Evolutionary conservation across 2,113 vertebrate genomes (phyloP), one percentile per base, ranked within the genome.

Genomic region (Dolichotis patagonum): DNA sequence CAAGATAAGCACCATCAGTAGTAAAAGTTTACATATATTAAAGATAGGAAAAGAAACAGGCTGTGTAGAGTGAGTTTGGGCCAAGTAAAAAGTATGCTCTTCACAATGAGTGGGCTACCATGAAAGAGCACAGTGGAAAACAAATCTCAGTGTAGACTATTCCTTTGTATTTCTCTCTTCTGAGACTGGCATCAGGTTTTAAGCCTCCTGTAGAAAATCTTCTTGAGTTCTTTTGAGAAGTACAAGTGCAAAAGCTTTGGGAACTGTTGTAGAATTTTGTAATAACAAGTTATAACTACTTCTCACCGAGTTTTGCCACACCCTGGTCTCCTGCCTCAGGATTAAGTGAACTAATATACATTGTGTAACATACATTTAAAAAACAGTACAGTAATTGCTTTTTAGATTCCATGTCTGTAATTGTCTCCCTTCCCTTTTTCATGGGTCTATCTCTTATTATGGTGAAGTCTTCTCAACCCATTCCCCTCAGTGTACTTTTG

Each of bases 271-370:
- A 77, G 41, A 77, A 28, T 77, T 77, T 28, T 77, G 24, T 46
- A 77, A 46, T 28, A 46, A 7, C 73, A 77, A 24, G 24, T 26
- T 28, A 46, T 46, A 12, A 26, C 41, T 77, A 16, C 13, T 46
- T 46, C 4, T 46, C 26, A 46, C 41, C 20, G 4, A 16, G 41
- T 30, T 75, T 77, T 77, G 41, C 43, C 26, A 28, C 11, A 16
- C 26, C 32, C 13, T 30, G 11, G 5, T 77, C 24, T 77, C 73
- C 38, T 77, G 24, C 20, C 24, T 77, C 28, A 77, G 12, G 73
- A 77, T 46, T 46, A 77, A 67, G 16, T 88, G 35, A 96, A 97
- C 84, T 87, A 54, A 26, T 17, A n/a, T 52, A 94, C 38, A 81
- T 80, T 82, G 46, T 69, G 24, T 43, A 75, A 75, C 12, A 75